Evolutionary conservation across 2,888 invertebrate genomes (phyloP).

Genomic region (Chrysolina haemoptera): DNA sequence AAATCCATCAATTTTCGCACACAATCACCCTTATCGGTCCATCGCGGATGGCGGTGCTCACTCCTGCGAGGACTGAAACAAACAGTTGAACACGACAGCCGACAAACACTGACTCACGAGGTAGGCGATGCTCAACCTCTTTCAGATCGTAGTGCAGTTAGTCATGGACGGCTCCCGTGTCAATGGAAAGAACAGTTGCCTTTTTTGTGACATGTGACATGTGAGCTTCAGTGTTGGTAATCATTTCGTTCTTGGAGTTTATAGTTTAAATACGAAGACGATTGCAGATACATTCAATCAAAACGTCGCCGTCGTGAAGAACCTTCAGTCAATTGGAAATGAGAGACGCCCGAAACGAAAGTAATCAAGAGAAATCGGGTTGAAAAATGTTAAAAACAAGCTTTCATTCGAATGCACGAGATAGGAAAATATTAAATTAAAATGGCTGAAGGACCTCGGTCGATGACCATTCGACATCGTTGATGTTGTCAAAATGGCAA

Average conservation of each 20-base stretch:
- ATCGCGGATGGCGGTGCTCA: conserved; percentile 27
- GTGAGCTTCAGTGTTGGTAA: background rate
- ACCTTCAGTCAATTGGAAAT: no score
- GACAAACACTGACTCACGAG: conserved; percentile 63
- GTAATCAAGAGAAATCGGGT: no score
- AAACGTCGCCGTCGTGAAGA: no score
- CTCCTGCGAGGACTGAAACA: conserved; percentile 35
- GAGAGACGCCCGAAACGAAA: no score
- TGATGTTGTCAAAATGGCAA: no score
- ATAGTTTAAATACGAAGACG: no score
- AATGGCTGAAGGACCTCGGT: no score
- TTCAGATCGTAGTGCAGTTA: conserved; percentile 37
- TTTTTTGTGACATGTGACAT: conserved; percentile 24
- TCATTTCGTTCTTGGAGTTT: background rate
- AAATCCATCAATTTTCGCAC: conserved; percentile 18
- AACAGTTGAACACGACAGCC: conserved; percentile 58
- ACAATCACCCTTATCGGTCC: conserved; percentile 23
- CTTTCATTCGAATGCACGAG: no score
- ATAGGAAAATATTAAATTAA: no score
- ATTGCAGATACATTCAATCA: no score
- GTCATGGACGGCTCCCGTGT: conserved; percentile 34
- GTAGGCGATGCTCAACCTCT: conserved; percentile 38
- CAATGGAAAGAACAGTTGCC: conserved; percentile 35
- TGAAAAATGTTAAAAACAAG: no score
- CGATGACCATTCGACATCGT: no score